Base-by-base conservation (phyloP, 2,888 invertebrate genomes). In the Geotrupes spiniger region DNA sequence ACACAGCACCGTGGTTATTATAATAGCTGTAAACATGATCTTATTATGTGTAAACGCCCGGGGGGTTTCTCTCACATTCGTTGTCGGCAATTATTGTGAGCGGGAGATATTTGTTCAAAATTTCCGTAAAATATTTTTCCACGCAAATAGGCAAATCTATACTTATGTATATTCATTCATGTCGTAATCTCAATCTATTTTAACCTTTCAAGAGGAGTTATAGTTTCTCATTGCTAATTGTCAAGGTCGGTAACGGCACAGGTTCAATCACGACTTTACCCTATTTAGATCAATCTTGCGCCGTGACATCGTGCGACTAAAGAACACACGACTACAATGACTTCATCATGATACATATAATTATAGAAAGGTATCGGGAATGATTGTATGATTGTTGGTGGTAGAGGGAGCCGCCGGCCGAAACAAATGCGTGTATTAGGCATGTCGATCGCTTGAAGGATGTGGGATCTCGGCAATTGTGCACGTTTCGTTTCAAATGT, bases 191-290 rank as follows among this genome's bases (percentile, higher is more conserved):
- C 49, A 51, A 54, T 51, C 46, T 49, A 49, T 44, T 52, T 54
- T 54, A 50, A 54, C 54, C 54, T 54, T 54, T 54, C 46, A 42
- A 41, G 49, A 41, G 49, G 49, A 48, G 49, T 49, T 54, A 49
- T 46, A 49, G 46, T 50, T 41, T 46, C 41, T 41, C 50, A 50
- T 51, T 51, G 52, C 55, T 55, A 55, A 64, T 63, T 64, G 65
- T 64, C 65, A 65, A 65, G 65, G 65, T 62, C 64, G 62, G 58
- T 62, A 62, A 61, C 58, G 56, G 61, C 57, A 63, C 59, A 64
- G 61, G 62, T 64, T 57, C 60, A 59, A 59, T 63, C 64, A 65
- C 65, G 65, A 65, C 61, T 65, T 63, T 64, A 64, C 63, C 63
- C 63, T 63, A 65, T 65, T 64, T 64, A 65, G 65, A 65, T 64